These are phyloP conservation scores for Aporophyla nigra DNA, from an alignment of 2,888 invertebrate genomes.

Conservation along the genomic window DNA sequence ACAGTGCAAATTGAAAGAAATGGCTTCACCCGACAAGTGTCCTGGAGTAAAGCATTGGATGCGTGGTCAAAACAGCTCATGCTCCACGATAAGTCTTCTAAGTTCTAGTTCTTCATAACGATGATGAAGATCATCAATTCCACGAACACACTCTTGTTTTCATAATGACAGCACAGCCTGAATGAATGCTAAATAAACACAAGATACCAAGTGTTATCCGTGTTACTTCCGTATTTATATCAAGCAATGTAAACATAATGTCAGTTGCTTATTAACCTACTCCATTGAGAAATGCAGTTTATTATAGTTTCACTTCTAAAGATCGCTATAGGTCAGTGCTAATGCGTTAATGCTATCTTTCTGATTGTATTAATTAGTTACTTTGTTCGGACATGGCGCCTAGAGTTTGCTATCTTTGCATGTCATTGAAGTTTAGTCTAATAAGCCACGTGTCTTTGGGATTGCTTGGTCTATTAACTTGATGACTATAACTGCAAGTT, in stretches of 20 bases:
- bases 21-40: neutral
- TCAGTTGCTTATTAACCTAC: conserved; percentile 34
- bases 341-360: conserved; percentile 35
- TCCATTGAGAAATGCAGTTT: conserved; percentile 56
- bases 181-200: conserved; percentile 49
- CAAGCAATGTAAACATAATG: conserved; percentile 33
- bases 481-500: neutral
- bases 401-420: conserved; percentile 20
- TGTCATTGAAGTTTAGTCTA: conserved; percentile 24
- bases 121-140: conserved; percentile 6
- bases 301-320: conserved; percentile 22
- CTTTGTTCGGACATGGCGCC: conserved; percentile 45
- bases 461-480: neutral
- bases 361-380: conserved; percentile 34
- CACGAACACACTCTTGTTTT: conserved; percentile 22
- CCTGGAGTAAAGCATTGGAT: neutral
- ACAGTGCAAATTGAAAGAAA: too few relatives aligned
- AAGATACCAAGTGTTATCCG: conserved; percentile 43
- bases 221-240: conserved; percentile 53
- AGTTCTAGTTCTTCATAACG: too few relatives aligned
- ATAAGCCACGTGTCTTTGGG: neutral
- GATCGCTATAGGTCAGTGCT: conserved; percentile 37
- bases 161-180: conserved; percentile 19
- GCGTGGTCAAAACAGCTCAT: neutral
- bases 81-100: neutral